Conservation (phyloP, 2,113 vertebrate species). For the Platichthys flesus region DNA sequence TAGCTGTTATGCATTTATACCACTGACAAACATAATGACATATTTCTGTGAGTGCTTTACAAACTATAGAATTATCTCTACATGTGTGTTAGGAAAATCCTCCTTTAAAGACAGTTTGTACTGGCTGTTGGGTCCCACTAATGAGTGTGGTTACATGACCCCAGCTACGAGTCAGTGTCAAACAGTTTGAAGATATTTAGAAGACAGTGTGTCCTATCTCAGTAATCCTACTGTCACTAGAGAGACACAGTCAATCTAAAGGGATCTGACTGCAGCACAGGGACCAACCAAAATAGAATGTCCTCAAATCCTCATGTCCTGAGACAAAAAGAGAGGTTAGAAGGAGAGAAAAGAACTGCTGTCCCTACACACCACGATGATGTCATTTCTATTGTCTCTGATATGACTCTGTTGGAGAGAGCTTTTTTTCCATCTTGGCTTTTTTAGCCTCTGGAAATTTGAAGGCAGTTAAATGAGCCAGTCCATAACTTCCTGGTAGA, state of each 20-base stretch:
- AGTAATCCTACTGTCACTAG: background rate
- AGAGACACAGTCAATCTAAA: slow-evolving; percentile 17
- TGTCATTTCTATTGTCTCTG: slow-evolving; percentile 15
- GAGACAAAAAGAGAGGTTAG: slow-evolving; percentile 21
- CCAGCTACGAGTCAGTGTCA: background rate
- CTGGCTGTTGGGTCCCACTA: background rate
- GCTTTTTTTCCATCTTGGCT: slow-evolving; percentile 4
- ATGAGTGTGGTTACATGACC: background rate
- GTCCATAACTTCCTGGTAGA: slow-evolving; percentile 6
- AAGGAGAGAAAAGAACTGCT: slow-evolving; percentile 4
- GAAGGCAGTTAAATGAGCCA: slow-evolving; percentile 1
- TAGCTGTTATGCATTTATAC: background rate
- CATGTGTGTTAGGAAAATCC: background rate
- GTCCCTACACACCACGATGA: background rate
- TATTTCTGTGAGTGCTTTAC: background rate
- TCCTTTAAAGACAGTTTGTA: background rate
- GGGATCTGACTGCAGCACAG: slow-evolving; percentile 36
- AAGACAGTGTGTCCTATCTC: background rate
- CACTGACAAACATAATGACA: background rate
- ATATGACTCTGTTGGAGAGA: slow-evolving; percentile 22
- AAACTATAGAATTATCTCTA: background rate
- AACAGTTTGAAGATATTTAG: slow-evolving; percentile 1
- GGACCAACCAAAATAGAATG: slow-evolving; percentile 61
- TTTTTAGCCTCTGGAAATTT: slow-evolving; percentile 21
- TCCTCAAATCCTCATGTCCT: slow-evolving; percentile 48